A percentile compares a stretch with the other conserved stretches of the same genome.
These are phyloP conservation scores for Parazoanthus darwini DNA, from an alignment of 92 coral and sea anemone genomes.

Conservation along the genomic window DNA sequence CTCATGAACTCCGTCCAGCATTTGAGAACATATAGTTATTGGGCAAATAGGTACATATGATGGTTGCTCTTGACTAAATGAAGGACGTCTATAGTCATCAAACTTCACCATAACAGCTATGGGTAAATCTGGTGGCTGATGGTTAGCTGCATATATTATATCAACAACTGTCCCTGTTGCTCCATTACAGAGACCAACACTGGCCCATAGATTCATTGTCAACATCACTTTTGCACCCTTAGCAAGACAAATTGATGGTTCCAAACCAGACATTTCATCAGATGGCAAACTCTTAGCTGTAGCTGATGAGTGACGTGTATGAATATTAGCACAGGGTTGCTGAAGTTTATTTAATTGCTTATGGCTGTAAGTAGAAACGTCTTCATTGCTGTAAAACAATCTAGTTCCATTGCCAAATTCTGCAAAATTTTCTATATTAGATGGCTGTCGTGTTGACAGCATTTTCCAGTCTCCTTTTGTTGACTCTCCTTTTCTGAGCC, in stretches of 20 bases:
- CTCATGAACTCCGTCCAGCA: conserved; percentile 39
- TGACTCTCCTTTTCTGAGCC: conserved; percentile 31
- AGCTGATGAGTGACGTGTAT: conserved; percentile 59
- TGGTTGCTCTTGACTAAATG: conserved; percentile 31
- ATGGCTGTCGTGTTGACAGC: conserved; percentile 18
- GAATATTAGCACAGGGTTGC: conserved; percentile 42
- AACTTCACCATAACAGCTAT: conserved; percentile 56
- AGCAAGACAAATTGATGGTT: conserved; percentile 49
- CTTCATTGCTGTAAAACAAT: conserved; percentile 48
- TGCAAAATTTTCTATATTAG: conserved; percentile 6
- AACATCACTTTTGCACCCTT: conserved; percentile 46
- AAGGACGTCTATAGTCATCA: conserved; percentile 59
- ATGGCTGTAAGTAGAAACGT: conserved; percentile 46
- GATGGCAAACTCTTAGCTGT: conserved; percentile 31
- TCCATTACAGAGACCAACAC: conserved; percentile 55
- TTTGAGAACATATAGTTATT: conserved; percentile 37
- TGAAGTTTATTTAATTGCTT: conserved; percentile 35
- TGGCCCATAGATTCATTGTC: conserved; percentile 53
- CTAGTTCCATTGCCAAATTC: conserved; percentile 50
- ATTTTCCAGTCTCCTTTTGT: conserved; percentile 25
- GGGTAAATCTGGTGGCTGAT: conserved; percentile 57
- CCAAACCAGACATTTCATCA: conserved; percentile 54
- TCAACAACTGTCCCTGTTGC: conserved; percentile 40
- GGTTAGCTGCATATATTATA: conserved; percentile 26
- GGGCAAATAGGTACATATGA: conserved; percentile 58